Evolutionary conservation across 2,113 vertebrate genomes (phyloP).

Genomic region (Halcyon malimbica): DNA sequence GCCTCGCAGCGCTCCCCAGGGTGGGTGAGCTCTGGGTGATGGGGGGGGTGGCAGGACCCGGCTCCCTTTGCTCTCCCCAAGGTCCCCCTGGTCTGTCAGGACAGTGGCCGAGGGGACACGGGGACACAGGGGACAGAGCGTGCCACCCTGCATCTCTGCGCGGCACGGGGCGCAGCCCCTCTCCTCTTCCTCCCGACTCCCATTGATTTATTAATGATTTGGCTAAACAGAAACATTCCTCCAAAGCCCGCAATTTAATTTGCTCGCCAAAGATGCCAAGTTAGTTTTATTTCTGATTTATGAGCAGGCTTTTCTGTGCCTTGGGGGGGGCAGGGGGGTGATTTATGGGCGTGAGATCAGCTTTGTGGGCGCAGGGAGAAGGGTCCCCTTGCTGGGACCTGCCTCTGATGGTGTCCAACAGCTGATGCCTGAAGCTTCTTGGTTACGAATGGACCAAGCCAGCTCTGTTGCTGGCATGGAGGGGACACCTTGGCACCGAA

Average conservation of each 20-base stretch:
- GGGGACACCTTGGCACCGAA: not conserved
- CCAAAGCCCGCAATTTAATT: conserved; percentile 52
- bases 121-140: too few species aligned
- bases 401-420: not conserved
- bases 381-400: not conserved
- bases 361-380: not conserved
- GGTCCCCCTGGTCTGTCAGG: rapidly evolving
- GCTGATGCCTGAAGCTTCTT: not conserved
- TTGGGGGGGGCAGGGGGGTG: not conserved
- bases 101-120: rapidly evolving
- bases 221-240: conserved; percentile 34
- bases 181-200: not conserved
- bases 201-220: conserved; percentile 42
- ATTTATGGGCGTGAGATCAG: not conserved
- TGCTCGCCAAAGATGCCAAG: conserved; percentile 23
- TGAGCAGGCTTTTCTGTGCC: not conserved
- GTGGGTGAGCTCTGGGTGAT: rapidly evolving
- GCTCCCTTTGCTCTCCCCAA: not conserved
- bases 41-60: rapidly evolving
- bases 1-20: not conserved
- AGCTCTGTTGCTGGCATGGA: rapidly evolving
- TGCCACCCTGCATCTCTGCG: not conserved
- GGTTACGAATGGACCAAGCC: not conserved
- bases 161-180: not conserved
- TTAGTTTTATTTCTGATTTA: conserved; percentile 44